Conservation (phyloP, 2,113 vertebrate species). For the Brachypodius melanocephalos region DNA sequence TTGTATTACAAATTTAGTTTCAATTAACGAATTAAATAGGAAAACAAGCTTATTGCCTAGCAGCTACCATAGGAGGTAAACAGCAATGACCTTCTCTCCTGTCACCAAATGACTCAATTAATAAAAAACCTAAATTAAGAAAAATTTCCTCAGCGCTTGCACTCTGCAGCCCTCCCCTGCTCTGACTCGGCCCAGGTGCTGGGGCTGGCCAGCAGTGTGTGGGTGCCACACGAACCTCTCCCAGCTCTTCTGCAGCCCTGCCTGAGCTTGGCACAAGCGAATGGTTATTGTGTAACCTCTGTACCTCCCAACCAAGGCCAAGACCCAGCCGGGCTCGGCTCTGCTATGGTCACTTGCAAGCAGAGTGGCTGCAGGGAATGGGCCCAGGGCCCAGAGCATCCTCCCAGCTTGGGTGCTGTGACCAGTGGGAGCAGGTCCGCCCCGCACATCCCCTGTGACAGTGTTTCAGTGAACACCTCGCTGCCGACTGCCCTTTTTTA, state of each 20-base stretch:
- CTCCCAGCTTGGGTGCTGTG: not conserved
- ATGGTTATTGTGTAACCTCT: not conserved
- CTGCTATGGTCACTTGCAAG: rapidly evolving
- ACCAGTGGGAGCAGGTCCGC: rapidly evolving
- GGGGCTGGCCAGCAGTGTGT: rapidly evolving
- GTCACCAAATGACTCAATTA: not conserved
- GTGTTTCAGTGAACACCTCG: slow-evolving; percentile 66
- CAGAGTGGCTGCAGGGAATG: rapidly evolving
- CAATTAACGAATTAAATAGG: slow-evolving; percentile 35
- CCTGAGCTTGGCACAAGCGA: not conserved
- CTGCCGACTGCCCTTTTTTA: slow-evolving; percentile 77
- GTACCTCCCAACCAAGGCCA: not conserved
- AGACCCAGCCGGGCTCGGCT: rapidly evolving
- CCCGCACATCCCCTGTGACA: not conserved
- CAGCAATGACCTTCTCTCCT: not conserved
- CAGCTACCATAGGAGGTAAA: not conserved
- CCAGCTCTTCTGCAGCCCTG: not conserved
- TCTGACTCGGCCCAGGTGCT: rapidly evolving
- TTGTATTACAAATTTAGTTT: slow-evolving; percentile 41
- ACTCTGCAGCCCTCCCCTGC: not conserved
- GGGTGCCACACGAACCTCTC: not conserved
- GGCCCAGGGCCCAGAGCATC: not conserved
- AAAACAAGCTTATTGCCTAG: not conserved
- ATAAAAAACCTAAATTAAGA: not conserved
- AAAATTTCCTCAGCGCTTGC: not conserved